Evolutionary conservation across 1,140 invertebrate species (phyloP).

Genomic region (Radopholus similis): DNA sequence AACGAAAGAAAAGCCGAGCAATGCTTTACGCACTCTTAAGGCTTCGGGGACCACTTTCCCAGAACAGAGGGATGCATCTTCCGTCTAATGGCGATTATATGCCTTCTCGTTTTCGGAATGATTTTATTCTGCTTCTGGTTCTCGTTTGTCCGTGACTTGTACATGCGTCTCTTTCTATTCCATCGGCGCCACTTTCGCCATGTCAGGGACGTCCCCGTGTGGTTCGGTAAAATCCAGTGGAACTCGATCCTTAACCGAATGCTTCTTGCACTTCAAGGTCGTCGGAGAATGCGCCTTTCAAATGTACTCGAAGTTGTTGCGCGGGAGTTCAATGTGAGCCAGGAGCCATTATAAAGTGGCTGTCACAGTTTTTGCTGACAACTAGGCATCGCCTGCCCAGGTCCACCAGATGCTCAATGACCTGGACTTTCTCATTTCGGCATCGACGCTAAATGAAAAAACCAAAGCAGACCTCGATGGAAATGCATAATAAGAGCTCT

Average conservation of each 20-base stretch:
- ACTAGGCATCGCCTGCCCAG: constrained; percentile 9
- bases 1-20: not conserved
- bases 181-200: constrained; percentile 6
- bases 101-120: constrained; percentile 5
- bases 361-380: not conserved
- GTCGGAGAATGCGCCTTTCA: constrained; percentile 12
- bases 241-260: not conserved
- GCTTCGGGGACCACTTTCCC: constrained; percentile 9
- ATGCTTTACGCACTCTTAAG: not conserved
- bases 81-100: not conserved
- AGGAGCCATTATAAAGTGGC: not conserved
- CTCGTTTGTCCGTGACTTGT: not conserved
- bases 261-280: no score
- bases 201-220: constrained; percentile 1
- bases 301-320: constrained; percentile 14
- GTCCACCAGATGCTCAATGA: constrained; percentile 15
- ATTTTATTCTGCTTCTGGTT: constrained; percentile 14
- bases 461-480: no score
- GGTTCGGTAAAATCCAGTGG: not conserved
- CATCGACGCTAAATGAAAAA: not conserved
- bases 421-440: constrained; percentile 16
- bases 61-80: not conserved
- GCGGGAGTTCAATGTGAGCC: constrained; percentile 5
- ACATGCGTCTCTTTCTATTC: not conserved
- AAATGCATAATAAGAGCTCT: no score